Base-by-base conservation (phyloP, 2,797 vertebrate species). In the Luscinia luscinia region DNA sequence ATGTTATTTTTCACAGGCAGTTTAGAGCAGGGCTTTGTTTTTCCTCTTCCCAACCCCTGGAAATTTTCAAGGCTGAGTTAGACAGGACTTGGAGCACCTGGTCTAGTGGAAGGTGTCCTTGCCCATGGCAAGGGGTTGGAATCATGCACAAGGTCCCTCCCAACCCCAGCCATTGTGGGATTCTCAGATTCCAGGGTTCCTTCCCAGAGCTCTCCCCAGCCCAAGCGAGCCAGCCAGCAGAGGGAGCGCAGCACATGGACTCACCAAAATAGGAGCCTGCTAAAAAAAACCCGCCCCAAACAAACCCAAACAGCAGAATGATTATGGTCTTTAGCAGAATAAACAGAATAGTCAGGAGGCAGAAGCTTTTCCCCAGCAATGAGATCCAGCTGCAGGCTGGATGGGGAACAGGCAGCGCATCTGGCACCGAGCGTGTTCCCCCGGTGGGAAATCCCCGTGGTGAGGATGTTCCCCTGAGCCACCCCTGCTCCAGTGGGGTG, bases 371-470 rank as follows among this genome's bases (percentile, higher is more conserved):
- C 41, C 27, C 73, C 32, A 8, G 57, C 94, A 34, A 45, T 38
- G 61, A 64, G 68, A 93, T 85, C 67, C 91, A 95, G 93, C 92
- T 95, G 94, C 84, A 27, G 87, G 74, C 66, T 84, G 89, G 58
- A 43, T 76, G 70, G 55, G 84, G 94, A 95, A 11, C 67, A 82
- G 69, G 62, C 64, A 7, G 3, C 6, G 9, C n/a, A 7, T 41
- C 64, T 89, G 82, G 43, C 75, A 41, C 41, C 0, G 8, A 34
- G 62, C 5, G 0, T 1, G n/a, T 41, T 70, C 80, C 80, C 52
- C 32, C 0, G 1, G 18, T 0, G 15, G 54, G 74, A 84, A 24
- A 63, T 88, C 58, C 70, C 58, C 23, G 0, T 0, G 58, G 54
- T 0, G 6, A 46, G 45, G 45, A 15, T 73, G 69, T 57, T 38